phyloP scores from a whole-genome alignment of 2,797 vertebrate species.

The Chloroceryle inda region DNA sequence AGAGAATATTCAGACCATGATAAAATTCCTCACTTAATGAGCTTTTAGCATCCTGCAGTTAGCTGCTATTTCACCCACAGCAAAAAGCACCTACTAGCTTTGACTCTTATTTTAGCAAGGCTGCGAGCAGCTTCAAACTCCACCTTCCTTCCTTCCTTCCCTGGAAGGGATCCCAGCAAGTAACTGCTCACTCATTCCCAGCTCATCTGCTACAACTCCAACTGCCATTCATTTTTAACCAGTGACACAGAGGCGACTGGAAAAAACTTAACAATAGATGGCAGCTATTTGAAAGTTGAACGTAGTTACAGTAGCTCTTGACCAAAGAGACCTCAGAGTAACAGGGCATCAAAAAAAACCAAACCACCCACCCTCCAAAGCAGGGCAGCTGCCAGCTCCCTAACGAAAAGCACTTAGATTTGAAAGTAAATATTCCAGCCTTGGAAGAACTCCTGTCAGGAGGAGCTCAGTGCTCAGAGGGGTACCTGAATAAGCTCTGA shows the following conservation, averaged over 20 bases:
- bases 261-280: not conserved
- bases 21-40: not conserved
- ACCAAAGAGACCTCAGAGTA: not conserved
- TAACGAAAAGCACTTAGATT: not conserved
- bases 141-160: conserved; percentile 32
- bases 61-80: fast-evolving
- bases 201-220: conserved; percentile 13
- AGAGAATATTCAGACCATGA: not conserved
- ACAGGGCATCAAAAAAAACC: not conserved
- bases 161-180: conserved; percentile 48
- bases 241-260: not conserved
- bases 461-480: not conserved
- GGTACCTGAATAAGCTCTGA: not conserved
- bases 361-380: not conserved
- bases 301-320: not conserved
- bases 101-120: conserved; percentile 58
- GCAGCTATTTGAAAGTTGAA: conserved; percentile 6
- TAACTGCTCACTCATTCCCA: conserved; percentile 45
- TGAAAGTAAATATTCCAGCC: not conserved
- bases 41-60: not conserved
- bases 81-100: not conserved
- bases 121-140: not conserved
- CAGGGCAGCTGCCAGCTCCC: not conserved
- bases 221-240: conserved; percentile 41
- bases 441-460: not conserved